Percentiles rank a stretch among this genome's conserved stretches.
phyloP scores from a whole-genome alignment of 2,888 invertebrate species.

The Amitus sp. region DNA sequence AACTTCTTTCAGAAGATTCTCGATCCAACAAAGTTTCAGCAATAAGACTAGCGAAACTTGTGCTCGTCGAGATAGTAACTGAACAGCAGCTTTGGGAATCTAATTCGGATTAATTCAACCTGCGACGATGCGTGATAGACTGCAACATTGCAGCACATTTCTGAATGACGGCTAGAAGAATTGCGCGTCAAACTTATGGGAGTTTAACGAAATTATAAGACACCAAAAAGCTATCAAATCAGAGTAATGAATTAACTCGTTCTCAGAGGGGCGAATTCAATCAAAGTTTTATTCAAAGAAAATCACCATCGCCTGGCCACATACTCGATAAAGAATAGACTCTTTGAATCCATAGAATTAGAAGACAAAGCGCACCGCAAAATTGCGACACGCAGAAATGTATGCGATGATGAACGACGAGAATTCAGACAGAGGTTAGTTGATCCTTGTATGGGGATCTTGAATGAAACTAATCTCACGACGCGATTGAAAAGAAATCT shows the following conservation, averaged over 20 bases:
- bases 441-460: slow-evolving; percentile 30
- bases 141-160: slow-evolving; percentile 30
- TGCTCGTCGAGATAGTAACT: slow-evolving; percentile 31
- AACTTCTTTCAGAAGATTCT: slow-evolving; percentile 38
- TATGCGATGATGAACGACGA: too few relatives aligned
- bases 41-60: slow-evolving; percentile 37
- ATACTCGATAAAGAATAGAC: neutral
- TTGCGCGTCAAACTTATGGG: neutral
- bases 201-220: too few relatives aligned
- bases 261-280: too few relatives aligned
- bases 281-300: too few relatives aligned
- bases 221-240: too few relatives aligned
- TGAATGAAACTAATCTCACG: too few relatives aligned
- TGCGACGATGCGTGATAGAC: slow-evolving; percentile 39
- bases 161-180: slow-evolving; percentile 23
- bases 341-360: slow-evolving; percentile 9
- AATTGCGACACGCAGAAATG: slow-evolving; percentile 25
- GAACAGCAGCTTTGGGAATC: slow-evolving; percentile 37
- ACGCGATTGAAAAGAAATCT: too few relatives aligned
- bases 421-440: too few relatives aligned
- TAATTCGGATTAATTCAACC: slow-evolving; percentile 45
- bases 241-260: too few relatives aligned
- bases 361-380: slow-evolving; percentile 21
- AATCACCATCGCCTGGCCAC: too few relatives aligned
- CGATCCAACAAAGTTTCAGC: slow-evolving; percentile 36